These are phyloP conservation scores for Zootermopsis nevadensis DNA, from an alignment of 2,888 invertebrate genomes.

Conservation along the genomic window DNA sequence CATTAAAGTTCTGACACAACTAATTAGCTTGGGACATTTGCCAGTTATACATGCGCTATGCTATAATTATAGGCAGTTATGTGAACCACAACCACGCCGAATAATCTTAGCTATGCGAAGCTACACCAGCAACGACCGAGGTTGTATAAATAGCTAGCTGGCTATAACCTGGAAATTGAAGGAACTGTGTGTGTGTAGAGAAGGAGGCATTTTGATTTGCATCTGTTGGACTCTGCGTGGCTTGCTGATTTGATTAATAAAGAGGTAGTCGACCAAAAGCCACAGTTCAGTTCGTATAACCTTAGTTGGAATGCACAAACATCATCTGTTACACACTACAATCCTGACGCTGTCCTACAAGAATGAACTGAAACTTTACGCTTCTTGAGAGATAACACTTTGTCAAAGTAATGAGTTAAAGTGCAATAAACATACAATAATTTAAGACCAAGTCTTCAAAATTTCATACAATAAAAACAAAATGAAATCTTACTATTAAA, in stretches of 20 bases:
- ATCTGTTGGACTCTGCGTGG: not conserved
- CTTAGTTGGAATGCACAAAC: not conserved
- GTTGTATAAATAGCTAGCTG: not conserved
- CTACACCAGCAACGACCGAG: no score
- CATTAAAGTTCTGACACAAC: slow-evolving; percentile 1
- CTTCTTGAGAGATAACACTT: no score
- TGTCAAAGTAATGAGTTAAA: no score
- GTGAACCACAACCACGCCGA: not conserved
- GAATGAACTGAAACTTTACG: not conserved
- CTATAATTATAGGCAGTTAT: not conserved
- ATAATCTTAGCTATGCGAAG: not conserved
- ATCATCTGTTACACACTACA: not conserved
- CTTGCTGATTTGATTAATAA: slow-evolving; percentile 8
- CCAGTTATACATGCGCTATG: not conserved
- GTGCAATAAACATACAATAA: no score
- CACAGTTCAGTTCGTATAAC: not conserved
- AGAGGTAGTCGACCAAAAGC: not conserved
- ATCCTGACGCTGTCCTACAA: not conserved
- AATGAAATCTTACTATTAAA: not conserved
- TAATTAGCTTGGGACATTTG: slow-evolving; percentile 8
- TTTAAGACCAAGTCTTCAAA: no score
- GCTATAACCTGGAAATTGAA: slow-evolving; percentile 13
- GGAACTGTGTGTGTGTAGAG: not conserved
- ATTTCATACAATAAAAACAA: not conserved
- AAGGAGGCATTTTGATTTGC: not conserved